These are phyloP conservation scores for Telmatherina bonti DNA, from an alignment of 2,797 vertebrate species.

Conservation along the genomic window DNA sequence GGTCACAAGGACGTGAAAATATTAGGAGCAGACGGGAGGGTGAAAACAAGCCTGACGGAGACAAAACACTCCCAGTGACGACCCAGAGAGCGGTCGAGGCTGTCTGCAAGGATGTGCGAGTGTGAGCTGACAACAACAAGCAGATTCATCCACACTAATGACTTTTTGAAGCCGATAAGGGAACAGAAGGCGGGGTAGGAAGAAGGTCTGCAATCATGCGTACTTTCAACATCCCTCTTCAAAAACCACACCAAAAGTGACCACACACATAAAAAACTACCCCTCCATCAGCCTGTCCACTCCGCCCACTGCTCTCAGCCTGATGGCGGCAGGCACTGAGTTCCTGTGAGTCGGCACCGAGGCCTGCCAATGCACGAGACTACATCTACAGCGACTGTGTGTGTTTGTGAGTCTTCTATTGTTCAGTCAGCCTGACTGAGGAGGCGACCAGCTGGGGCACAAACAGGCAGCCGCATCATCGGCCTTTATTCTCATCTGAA, in stretches of 20 bases:
- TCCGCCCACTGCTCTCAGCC: constrained; percentile 52
- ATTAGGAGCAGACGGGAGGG: constrained; percentile 20
- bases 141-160: constrained; percentile 21
- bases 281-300: constrained; percentile 57
- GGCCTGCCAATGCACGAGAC: constrained; percentile 54
- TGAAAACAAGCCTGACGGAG: constrained; percentile 21
- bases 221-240: background rate
- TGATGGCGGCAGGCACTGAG: constrained; percentile 64
- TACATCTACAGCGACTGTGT: constrained; percentile 40
- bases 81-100: constrained; percentile 29
- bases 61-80: constrained; percentile 44
- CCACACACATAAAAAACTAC: constrained; percentile 41
- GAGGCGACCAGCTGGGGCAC: constrained; percentile 79
- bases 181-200: background rate
- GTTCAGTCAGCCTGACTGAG: constrained; percentile 70
- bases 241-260: constrained; percentile 42
- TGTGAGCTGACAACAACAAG: background rate
- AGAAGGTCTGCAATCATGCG: constrained; percentile 22
- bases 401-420: constrained; percentile 65
- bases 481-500: constrained; percentile 79
- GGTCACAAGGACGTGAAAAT: constrained; percentile 28
- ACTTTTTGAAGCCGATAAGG: constrained; percentile 6
- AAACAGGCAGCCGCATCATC: constrained; percentile 70
- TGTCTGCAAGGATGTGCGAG: background rate
- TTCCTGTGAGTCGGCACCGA: constrained; percentile 47